Percentiles rank a stretch among this genome's conserved stretches.
Evolutionary conservation across 2,113 vertebrate genomes (phyloP).

Genomic region (Oryzias javanicus): DNA sequence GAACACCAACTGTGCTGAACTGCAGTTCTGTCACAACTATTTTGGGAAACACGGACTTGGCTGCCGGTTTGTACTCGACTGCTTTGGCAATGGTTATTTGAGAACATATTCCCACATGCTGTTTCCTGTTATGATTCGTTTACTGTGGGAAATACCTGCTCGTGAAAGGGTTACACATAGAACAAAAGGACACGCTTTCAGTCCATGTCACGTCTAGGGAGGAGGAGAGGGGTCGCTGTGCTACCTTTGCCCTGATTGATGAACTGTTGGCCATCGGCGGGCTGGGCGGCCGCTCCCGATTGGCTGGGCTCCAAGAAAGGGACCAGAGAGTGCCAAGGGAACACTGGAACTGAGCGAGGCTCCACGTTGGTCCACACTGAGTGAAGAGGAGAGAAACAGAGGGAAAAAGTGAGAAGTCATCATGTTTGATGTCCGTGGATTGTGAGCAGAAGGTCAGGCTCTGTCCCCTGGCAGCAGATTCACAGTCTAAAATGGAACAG

Average conservation of each 20-base stretch:
- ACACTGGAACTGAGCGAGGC: constrained; percentile 90
- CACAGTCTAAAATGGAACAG: constrained; percentile 40
- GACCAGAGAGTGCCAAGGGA: constrained; percentile 93
- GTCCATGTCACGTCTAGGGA: background rate
- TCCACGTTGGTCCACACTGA: constrained; percentile 95
- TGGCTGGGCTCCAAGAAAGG: constrained; percentile 93
- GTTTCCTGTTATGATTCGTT: constrained; percentile 30
- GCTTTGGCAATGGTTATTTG: constrained; percentile 36
- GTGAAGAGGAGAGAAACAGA: constrained; percentile 37
- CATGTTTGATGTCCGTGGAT: constrained; percentile 28
- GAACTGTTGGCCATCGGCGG: constrained; percentile 84
- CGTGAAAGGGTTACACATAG: constrained; percentile 1
- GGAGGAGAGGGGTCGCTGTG: constrained; percentile 1
- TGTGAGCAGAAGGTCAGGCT: constrained; percentile 23
- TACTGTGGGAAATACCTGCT: constrained; percentile 11
- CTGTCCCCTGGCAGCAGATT: constrained; percentile 30
- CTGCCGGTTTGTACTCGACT: constrained; percentile 22
- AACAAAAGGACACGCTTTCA: background rate
- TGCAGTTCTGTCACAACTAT: constrained; percentile 37
- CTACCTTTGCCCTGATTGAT: constrained; percentile 88
- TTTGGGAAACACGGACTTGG: constrained; percentile 57
- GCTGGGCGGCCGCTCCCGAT: constrained; percentile 82
- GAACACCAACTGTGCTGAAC: constrained; percentile 54
- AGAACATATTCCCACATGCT: constrained; percentile 11
- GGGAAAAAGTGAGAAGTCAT: constrained; percentile 41